Base-by-base conservation (phyloP, 2,888 invertebrate species). In the Trissolcus brochymenae region DNA sequence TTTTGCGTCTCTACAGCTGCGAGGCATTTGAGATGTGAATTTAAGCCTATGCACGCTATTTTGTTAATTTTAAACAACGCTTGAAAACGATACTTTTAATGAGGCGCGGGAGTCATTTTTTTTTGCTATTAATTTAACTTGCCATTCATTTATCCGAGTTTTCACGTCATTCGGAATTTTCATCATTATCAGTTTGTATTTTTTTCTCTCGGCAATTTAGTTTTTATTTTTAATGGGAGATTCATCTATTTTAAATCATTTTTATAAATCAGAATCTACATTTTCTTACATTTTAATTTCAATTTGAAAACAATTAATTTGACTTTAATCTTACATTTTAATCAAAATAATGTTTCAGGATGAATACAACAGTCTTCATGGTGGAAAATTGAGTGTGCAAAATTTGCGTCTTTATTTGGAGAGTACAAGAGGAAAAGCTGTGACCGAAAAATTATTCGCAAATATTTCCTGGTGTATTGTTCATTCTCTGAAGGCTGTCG, bases 321-420 rank as follows among this genome's bases (percentile, higher is more conserved):
- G 1, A 14, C 2, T 49, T 49, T 49, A 14, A 7, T 21, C 11
- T n/a, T 3, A 21, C 51, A 53, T 53, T 43, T 50, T 1, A 25
- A 50, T 64, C 13, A 17, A 49, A 50, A 50, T 56, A n/a, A n/a
- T n/a, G 9, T 50, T 14, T 59, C 81, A 95, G 94, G 95, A 95
- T 35, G 98, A 98, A 87, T 98, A 98, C 88, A 98, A 98, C 89
- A 94, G 93, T 79, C 92, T 96, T 60, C 98, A 98, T 85, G 98
- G 98, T 7, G 98, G 98, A 0, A 98, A 98, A 90, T 93, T 98
- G 92, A 96, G 96, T 64, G 94, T 98, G 11, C 95, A 97, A 87
- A 98, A 98, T 91, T 90, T 98, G 65, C 92, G 95, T 56, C 90
- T 98, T 6, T 97, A 95, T 88, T 90, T 98, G 84, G 97, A 98